phyloP scores from a whole-genome alignment of 2,888 invertebrate genomes.

The Cancer borealis region DNA sequence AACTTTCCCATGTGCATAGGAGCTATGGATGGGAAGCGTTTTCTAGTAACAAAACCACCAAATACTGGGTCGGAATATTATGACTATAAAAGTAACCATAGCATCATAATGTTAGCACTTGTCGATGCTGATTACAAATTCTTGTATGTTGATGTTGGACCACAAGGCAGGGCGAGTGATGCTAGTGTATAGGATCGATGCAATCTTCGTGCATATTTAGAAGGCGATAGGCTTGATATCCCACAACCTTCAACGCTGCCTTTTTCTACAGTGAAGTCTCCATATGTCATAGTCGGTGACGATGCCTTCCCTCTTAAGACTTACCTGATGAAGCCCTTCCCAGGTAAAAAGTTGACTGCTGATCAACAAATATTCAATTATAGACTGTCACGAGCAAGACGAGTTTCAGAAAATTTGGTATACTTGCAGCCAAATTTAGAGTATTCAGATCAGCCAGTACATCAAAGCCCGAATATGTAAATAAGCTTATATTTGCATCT shows the following conservation, averaged over 20 bases:
- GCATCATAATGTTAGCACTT: conserved; percentile 16
- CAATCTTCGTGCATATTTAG: neutral
- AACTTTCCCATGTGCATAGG: conserved; percentile 26
- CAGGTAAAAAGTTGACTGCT: conserved; percentile 14
- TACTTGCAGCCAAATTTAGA: conserved; percentile 23
- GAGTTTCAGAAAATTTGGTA: conserved; percentile 50
- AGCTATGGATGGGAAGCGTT: neutral
- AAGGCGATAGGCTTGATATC: neutral
- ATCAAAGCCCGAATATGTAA: conserved; percentile 33
- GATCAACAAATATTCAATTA: conserved; percentile 52
- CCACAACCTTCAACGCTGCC: conserved; percentile 46
- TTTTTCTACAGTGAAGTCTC: conserved; percentile 1
- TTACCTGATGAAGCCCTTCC: conserved; percentile 44
- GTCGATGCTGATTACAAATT: too few relatives aligned
- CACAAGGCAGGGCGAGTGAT: too few relatives aligned
- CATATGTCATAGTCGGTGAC: conserved; percentile 9
- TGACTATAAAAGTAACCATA: neutral
- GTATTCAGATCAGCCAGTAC: neutral
- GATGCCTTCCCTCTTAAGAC: conserved; percentile 54
- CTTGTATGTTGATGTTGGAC: too few relatives aligned
- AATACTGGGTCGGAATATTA: conserved; percentile 34
- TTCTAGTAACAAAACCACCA: neutral
- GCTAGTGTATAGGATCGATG: too few relatives aligned
- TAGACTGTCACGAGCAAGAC: conserved; percentile 40
- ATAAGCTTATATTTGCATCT: conserved; percentile 40